These are phyloP conservation scores for Sardina pilchardus DNA, from an alignment of 2,113 vertebrate genomes.

Conservation along the genomic window DNA sequence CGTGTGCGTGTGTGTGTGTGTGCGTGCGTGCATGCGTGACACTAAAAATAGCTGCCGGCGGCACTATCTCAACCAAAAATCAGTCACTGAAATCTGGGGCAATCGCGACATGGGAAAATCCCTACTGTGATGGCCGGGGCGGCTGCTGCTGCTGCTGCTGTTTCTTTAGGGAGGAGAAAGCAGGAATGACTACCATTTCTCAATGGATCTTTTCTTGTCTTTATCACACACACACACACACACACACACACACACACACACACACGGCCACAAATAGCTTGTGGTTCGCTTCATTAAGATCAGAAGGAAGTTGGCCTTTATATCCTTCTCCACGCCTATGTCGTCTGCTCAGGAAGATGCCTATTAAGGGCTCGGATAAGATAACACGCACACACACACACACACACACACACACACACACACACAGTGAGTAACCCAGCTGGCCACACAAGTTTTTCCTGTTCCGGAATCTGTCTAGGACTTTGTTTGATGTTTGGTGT, in stretches of 20 bases:
- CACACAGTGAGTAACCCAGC: not conserved
- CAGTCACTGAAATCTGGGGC: not conserved
- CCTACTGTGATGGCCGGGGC: not conserved
- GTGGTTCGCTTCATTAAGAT: constrained; percentile 9
- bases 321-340: not conserved
- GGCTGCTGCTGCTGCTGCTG: too few species aligned
- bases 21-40: not conserved
- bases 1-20: not conserved
- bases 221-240: not conserved
- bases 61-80: not conserved
- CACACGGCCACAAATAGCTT: not conserved
- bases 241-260: constrained; percentile 9
- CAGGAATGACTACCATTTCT: not conserved
- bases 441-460: constrained; percentile 17
- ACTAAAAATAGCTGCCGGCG: not conserved
- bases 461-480: not conserved
- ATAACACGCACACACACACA: not conserved
- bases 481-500: constrained; percentile 15
- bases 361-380: not conserved
- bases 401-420: not conserved
- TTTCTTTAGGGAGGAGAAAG: not conserved
- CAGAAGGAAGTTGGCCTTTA: not conserved
- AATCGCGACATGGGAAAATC: not conserved
- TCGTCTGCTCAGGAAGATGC: not conserved
- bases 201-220: not conserved